Evolutionary conservation across 2,888 invertebrate species (phyloP).

Genomic region (Synanthedon formicaeformis): DNA sequence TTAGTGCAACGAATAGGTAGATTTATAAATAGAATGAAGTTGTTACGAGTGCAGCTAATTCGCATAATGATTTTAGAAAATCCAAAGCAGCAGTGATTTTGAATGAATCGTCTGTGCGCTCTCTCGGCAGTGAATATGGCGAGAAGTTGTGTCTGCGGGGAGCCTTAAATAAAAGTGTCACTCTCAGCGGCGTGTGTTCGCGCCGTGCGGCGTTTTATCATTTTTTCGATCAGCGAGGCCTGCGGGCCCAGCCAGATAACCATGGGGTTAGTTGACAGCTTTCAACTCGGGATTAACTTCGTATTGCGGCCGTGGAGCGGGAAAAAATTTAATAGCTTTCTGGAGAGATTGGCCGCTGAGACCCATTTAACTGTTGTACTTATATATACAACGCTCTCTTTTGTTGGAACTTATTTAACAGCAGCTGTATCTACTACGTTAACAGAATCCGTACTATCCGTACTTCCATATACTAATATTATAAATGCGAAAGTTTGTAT

Average conservation of each 20-base stretch:
- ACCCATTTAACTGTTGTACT: slow-evolving; percentile 18
- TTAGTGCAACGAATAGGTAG: too few relatives aligned
- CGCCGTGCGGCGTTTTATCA: slow-evolving; percentile 31
- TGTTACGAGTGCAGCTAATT: too few relatives aligned
- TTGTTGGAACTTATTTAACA: background rate
- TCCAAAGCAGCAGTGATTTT: too few relatives aligned
- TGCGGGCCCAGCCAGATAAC: slow-evolving; percentile 23
- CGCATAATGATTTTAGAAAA: too few relatives aligned
- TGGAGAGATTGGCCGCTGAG: slow-evolving; percentile 27
- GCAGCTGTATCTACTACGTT: background rate
- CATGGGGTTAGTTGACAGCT: slow-evolving; percentile 50
- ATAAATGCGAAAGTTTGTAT: too few relatives aligned
- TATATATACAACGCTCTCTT: slow-evolving; percentile 2
- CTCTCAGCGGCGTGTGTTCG: slow-evolving; percentile 27
- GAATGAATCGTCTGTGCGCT: background rate
- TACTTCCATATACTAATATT: too few relatives aligned
- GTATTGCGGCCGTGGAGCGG: slow-evolving; percentile 27
- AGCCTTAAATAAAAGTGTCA: slow-evolving; percentile 34
- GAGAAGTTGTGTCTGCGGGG: slow-evolving; percentile 3
- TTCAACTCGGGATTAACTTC: slow-evolving; percentile 52
- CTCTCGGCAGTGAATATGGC: background rate
- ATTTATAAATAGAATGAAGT: too few relatives aligned
- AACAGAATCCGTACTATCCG: too few relatives aligned
- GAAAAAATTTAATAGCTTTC: slow-evolving; percentile 54
- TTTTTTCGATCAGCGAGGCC: slow-evolving; percentile 43